phyloP scores from a whole-genome alignment of 1,140 invertebrate genomes.

The Teleogryllus occipitalis region DNA sequence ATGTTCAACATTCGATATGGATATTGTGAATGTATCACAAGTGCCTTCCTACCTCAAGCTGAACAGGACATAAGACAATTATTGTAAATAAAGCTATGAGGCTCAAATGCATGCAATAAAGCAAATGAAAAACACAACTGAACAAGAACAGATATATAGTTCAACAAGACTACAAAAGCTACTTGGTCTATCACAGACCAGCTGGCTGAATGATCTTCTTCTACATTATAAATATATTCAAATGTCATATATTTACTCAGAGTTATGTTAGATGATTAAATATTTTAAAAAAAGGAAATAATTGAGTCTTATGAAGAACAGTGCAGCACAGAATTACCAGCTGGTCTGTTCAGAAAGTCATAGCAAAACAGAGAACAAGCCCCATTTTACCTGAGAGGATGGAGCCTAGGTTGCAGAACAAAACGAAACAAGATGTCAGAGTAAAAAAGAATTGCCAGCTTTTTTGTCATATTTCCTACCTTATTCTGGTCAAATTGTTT shows the following conservation, averaged over 20 bases:
- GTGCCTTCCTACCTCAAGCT: constrained; percentile 3
- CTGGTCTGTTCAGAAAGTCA: neutral
- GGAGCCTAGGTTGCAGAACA: constrained; percentile 56
- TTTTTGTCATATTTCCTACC: constrained; percentile 15
- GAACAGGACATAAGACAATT: neutral
- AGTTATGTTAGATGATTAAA: neutral
- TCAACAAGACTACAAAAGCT: neutral
- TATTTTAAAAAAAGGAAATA: neutral
- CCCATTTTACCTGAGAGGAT: constrained; percentile 59
- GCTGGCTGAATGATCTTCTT: neutral
- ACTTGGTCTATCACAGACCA: neutral
- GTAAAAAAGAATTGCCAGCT: constrained; percentile 30
- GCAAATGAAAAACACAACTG: neutral
- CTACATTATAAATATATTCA: too few species aligned
- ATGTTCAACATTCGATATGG: neutral
- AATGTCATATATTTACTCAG: too few species aligned
- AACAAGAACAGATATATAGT: neutral
- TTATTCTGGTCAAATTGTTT: neutral
- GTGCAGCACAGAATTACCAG: neutral
- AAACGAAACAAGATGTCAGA: constrained; percentile 29
- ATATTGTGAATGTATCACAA: constrained; percentile 5
- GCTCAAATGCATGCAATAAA: neutral
- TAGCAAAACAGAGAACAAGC: constrained; percentile 16
- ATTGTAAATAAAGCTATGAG: neutral
- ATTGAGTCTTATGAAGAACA: neutral